Conservation (phyloP, 2,797 vertebrate genomes). For the Esox masquinongy region DNA sequence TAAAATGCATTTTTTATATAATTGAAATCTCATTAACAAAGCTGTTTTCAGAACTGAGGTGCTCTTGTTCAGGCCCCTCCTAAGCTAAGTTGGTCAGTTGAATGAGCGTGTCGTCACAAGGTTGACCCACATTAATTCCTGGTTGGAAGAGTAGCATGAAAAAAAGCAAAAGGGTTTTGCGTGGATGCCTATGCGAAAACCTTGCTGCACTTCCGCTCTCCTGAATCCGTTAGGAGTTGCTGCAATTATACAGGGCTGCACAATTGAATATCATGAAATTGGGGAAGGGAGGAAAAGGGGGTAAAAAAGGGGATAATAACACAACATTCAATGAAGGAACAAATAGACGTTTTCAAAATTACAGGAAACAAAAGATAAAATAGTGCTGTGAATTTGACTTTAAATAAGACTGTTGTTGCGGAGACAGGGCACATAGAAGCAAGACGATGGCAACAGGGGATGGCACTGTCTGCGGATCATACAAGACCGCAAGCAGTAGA, state of each 20-base stretch:
- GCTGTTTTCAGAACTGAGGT: conserved; percentile 5
- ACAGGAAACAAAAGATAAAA: conserved; percentile 61
- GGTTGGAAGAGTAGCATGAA: too few species aligned
- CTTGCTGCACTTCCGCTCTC: too few species aligned
- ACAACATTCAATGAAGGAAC: conserved; percentile 57
- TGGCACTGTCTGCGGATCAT: conserved; percentile 67
- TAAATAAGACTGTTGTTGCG: conserved; percentile 57
- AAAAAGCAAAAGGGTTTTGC: too few species aligned
- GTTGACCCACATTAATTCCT: too few species aligned
- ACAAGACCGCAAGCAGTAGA: conserved; percentile 33
- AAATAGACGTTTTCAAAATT: conserved; percentile 63
- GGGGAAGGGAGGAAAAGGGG: too few species aligned
- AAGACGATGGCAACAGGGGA: conserved; percentile 48
- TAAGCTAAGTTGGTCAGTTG: too few species aligned
- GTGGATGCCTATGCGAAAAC: too few species aligned
- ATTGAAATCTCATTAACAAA: conserved; percentile 48
- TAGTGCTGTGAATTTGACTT: conserved; percentile 45
- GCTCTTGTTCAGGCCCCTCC: too few species aligned
- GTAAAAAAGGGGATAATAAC: background rate
- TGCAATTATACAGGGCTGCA: too few species aligned
- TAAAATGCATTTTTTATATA: conserved; percentile 50
- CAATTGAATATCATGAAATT: too few species aligned
- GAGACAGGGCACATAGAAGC: conserved; percentile 60
- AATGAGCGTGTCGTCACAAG: too few species aligned
- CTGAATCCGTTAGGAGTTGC: too few species aligned